Conservation (phyloP, 2,888 invertebrate genomes). For the Chouioia cunea region DNA sequence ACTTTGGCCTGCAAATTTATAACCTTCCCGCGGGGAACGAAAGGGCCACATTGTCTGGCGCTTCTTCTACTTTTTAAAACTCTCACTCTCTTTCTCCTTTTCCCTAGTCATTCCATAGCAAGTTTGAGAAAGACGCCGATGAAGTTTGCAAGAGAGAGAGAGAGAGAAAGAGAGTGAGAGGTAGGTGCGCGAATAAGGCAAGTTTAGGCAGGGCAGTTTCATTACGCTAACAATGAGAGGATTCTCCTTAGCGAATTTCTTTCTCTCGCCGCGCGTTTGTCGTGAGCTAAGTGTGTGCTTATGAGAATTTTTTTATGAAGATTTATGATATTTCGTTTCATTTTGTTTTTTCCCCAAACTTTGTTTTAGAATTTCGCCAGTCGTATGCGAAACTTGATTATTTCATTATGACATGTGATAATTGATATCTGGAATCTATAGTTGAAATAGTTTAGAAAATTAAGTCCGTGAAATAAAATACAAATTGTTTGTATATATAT, state of each 20-base stretch:
- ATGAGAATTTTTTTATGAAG: too few species aligned
- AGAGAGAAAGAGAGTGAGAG: too few species aligned
- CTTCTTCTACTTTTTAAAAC: not conserved
- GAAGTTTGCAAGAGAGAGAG: conserved; percentile 24
- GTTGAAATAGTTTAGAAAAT: too few species aligned
- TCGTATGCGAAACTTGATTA: too few species aligned
- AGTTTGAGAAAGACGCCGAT: conserved; percentile 27
- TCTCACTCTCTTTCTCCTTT: conserved; percentile 20
- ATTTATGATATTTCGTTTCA: too few species aligned
- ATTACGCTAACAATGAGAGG: conserved; percentile 26
- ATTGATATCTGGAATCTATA: too few species aligned
- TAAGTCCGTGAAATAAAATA: too few species aligned
- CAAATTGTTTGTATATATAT: too few species aligned
- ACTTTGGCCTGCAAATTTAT: conserved; percentile 61
- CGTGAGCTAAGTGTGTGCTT: too few species aligned
- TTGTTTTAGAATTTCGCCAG: too few species aligned
- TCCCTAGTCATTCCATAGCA: conserved; percentile 21
- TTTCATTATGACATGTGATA: too few species aligned
- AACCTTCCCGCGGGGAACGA: conserved; percentile 44
- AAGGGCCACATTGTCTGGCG: conserved; percentile 32
- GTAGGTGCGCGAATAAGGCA: conserved; percentile 19
- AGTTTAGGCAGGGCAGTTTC: conserved; percentile 30
- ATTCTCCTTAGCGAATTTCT: conserved; percentile 7
- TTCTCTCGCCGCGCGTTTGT: not conserved
- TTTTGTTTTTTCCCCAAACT: too few species aligned